phyloP scores from a whole-genome alignment of 2,797 vertebrate species.

The Schizopygopsis pylzovi region DNA sequence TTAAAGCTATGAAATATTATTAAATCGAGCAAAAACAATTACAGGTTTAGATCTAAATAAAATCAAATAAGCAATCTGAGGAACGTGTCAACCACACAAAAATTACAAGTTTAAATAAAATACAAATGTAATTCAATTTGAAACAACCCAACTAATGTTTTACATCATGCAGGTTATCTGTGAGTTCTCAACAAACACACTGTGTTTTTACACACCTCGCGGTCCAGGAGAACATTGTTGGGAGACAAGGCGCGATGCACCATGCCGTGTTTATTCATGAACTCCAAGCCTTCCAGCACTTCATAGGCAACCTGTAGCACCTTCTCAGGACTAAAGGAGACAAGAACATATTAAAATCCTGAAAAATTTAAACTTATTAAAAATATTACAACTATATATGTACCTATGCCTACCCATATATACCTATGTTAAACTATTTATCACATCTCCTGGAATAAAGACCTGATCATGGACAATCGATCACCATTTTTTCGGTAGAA shows the following conservation, averaged over 20 bases:
- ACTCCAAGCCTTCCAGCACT: slow-evolving; percentile 90
- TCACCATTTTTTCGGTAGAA: background rate
- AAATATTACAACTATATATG: background rate
- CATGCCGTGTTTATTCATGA: slow-evolving; percentile 92
- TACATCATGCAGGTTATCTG: background rate
- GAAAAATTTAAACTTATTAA: background rate
- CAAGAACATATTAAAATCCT: background rate
- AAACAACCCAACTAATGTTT: no score
- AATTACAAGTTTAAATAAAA: background rate
- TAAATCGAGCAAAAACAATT: background rate
- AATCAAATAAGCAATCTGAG: background rate
- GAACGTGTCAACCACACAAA: background rate
- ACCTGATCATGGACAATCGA: background rate
- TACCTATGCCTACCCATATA: no score
- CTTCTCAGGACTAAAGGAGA: slow-evolving; percentile 73
- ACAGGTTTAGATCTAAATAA: background rate
- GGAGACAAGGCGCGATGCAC: slow-evolving; percentile 91
- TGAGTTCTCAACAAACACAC: background rate
- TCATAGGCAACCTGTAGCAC: slow-evolving; percentile 90
- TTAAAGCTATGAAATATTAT: background rate
- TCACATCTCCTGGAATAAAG: background rate
- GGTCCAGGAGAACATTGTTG: slow-evolving; percentile 91
- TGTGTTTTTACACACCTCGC: slow-evolving; percentile 78
- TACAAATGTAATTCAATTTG: no score
- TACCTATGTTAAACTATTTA: background rate